Base-by-base conservation (phyloP, 1,140 invertebrate genomes). In the Stenopsyche tienmushanensis region DNA sequence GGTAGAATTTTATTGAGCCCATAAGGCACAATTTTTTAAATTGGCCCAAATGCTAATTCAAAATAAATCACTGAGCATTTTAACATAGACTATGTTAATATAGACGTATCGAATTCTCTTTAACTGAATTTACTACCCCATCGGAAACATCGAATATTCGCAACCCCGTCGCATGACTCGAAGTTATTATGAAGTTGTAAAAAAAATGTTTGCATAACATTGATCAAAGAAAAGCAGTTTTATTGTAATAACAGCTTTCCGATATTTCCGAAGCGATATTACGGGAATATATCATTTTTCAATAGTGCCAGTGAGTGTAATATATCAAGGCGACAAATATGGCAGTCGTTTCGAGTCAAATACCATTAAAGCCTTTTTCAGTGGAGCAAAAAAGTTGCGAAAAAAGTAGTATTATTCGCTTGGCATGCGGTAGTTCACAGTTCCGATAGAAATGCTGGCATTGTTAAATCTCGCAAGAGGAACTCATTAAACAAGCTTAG, bases 401-500 rank as follows among this genome's bases (percentile, higher is more conserved):
- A 34, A 34, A 34, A 34, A 34, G 13, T 34, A 5, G 5, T 7
- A 34, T 34, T 34, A 13, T 34, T n/a, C n/a, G n/a, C n/a, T n/a
- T n/a, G n/a, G 29, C 29, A 7, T 34, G 29, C 29, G 29, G 29
- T 13, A 5, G 29, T 13, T 34, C 29, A 34, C 44, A 47, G 7
- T 39, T n/a, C 34, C 34, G 7, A n/a, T n/a, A 7, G 34, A 20
- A 47, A 15, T 47, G 7, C 44, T 5, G 8, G 17, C 44, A 47
- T 47, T 47, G 44, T 47, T 47, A 47, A 47, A 20, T 47, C 8
- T 47, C 17, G 44, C 44, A 5, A 18, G 44, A 5, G 44, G 17
- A 47, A 47, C 44, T 47, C 44, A n/a, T 39, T 39, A 39, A 39
- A 39, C 34, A 18, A 47, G 8, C 44, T 47, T 47, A 47, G 44